Base-by-base conservation (phyloP, 1,140 invertebrate species). In the Drosophila carrolli region DNA sequence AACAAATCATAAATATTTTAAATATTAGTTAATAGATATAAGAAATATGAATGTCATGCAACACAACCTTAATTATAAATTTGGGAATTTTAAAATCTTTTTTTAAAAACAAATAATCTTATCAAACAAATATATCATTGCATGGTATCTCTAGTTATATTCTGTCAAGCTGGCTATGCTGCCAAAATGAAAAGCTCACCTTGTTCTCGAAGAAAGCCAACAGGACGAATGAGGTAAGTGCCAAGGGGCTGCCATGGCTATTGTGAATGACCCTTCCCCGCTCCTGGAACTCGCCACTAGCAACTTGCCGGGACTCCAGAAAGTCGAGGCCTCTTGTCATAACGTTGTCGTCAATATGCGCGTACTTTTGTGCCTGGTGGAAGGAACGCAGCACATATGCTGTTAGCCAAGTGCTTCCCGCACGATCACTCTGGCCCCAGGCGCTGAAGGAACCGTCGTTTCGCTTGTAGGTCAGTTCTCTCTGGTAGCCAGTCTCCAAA, bases 371-470 rank as follows among this genome's bases (percentile, higher is more conserved):
- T 2, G 97, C 97, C 92, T 97, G 96, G 38, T 95, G 95, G 83
- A 99, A 96, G 46, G 97, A 97, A 60, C 97, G 95, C 0, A 96
- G 95, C 0, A 98, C 97, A 91, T 98, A 98, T 1, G 98, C 97
- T 5, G 98, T 98, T 19, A 99, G 51, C 97, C 97, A 99, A 10
- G 97, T 96, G 82, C 96, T 98, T 8, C 97, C 97, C 41, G 93
- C 94, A 3, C 93, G 89, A 92, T 98, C 96, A 3, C 93, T 93
- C 72, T 95, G 94, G 48, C 98, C 97, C 92, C 98, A 99, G 93
- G 97, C 96, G 90, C 97, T 98, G 91, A 99, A 99, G 0, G 98
- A 99, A 5, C 98, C 98, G 93, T 99, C 98, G 2, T 93, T 81
- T 62, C 96, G 95, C 63, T 95, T 96, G 90, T 97, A 99, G 0